Conservation (phyloP, 2,113 vertebrate genomes). For the Cinclus mexicanus region DNA sequence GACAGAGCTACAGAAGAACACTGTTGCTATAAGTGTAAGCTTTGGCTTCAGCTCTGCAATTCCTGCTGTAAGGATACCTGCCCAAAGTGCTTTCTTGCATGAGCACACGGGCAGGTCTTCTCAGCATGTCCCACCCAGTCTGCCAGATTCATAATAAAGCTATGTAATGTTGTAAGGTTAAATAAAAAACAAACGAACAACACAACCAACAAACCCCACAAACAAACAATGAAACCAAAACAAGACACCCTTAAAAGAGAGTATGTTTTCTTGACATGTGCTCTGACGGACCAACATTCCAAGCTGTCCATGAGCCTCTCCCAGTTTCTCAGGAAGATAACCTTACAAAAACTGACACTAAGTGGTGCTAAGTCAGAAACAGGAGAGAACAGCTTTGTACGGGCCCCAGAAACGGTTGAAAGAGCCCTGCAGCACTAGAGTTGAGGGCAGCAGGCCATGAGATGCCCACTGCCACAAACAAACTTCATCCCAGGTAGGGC, state of each 20-base stretch:
- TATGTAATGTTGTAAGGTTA: neutral
- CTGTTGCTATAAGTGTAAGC: neutral
- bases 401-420: rapidly evolving
- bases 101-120: neutral
- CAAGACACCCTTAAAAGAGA: neutral
- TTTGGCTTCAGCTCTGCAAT: neutral
- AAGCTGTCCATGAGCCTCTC: neutral
- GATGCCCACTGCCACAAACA: neutral
- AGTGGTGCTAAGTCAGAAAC: neutral
- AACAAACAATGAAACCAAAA: neutral
- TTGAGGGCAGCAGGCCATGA: neutral
- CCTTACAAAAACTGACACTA: neutral
- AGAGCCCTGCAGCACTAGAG: neutral
- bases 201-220: neutral
- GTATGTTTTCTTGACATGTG: neutral
- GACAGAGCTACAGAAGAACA: neutral
- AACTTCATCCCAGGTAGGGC: neutral
- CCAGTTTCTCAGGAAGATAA: neutral
- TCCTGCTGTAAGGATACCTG: neutral
- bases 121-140: neutral
- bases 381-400: neutral
- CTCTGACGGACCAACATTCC: neutral
- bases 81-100: neutral
- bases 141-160: neutral
- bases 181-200: neutral